These are phyloP conservation scores for Lepisosteus oculatus DNA, from an alignment of 2,113 vertebrate genomes.

Conservation along the genomic window DNA sequence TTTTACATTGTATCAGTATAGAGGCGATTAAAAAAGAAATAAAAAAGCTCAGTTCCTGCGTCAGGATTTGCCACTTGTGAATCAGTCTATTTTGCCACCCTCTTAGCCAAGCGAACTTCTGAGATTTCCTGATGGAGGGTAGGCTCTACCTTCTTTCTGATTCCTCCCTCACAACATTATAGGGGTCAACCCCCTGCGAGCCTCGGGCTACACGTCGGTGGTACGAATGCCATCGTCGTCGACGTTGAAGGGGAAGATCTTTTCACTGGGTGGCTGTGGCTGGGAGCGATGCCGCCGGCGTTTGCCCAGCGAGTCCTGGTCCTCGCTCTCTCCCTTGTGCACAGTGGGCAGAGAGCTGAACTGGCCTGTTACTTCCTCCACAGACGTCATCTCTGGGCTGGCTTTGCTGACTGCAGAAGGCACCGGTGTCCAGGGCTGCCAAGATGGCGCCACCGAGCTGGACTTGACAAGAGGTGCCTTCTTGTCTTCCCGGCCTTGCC, in stretches of 20 bases:
- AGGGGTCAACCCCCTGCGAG: no score
- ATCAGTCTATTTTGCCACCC: no score
- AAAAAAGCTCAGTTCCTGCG: no score
- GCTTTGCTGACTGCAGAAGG: slow-evolving; percentile 34
- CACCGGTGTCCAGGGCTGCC: slow-evolving; percentile 74
- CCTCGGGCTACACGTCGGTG: slow-evolving; percentile 59
- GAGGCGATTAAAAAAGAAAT: no score
- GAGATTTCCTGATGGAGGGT: no score
- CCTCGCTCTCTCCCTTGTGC: slow-evolving; percentile 23
- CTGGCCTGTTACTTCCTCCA: slow-evolving; percentile 44
- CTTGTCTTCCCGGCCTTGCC: slow-evolving; percentile 28
- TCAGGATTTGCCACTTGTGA: no score
- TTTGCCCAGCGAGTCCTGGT: slow-evolving; percentile 30
- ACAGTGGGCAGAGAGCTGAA: slow-evolving; percentile 54
- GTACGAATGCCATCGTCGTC: slow-evolving; percentile 64
- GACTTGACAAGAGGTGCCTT: slow-evolving; percentile 59
- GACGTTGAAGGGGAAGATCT: slow-evolving; percentile 56
- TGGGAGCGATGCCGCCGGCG: slow-evolving; percentile 68
- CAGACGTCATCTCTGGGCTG: slow-evolving; percentile 16
- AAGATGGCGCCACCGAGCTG: slow-evolving; percentile 61
- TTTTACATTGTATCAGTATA: no score
- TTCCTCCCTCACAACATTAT: no score
- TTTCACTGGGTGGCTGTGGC: slow-evolving; percentile 52
- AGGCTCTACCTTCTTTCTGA: no score
- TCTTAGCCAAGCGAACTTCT: no score